Percentiles rank a stretch among this genome's conserved stretches.
Evolutionary conservation across 2,888 invertebrate genomes (phyloP).

Genomic region (Dioctria rufipes): DNA sequence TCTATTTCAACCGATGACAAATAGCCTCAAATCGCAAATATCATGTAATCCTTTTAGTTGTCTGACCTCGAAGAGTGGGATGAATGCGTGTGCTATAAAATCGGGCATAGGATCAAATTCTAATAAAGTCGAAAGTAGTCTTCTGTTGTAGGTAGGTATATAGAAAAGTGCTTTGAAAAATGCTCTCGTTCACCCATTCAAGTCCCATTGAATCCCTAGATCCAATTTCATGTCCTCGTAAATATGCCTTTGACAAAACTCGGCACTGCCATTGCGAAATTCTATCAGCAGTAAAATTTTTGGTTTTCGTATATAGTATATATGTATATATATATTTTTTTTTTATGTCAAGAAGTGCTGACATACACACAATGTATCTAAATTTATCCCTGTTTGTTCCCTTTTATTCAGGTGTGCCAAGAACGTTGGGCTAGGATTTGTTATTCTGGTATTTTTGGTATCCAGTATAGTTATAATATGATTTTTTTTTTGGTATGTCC

Average conservation of each 20-base stretch:
- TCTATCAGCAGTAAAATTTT: constrained; percentile 50
- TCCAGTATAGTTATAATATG: neutral
- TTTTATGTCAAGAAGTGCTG: constrained; percentile 19
- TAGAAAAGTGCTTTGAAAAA: neutral
- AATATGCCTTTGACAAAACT: constrained; percentile 39
- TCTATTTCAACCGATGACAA: constrained; percentile 3
- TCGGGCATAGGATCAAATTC: constrained; percentile 38
- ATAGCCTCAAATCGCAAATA: neutral
- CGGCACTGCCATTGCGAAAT: neutral
- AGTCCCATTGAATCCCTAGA: constrained; percentile 11
- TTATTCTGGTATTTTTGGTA: neutral
- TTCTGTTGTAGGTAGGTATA: neutral
- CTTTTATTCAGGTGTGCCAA: neutral
- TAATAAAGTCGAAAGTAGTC: constrained; percentile 13
- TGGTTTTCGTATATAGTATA: constrained; percentile 25
- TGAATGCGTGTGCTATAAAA: constrained; percentile 38
- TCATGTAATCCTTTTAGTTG: neutral
- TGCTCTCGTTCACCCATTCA: constrained; percentile 1
- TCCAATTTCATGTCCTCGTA: constrained; percentile 46
- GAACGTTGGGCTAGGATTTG: neutral
- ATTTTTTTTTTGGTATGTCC: too few relatives aligned
- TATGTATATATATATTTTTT: too few relatives aligned
- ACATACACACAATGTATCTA: neutral
- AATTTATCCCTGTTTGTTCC: neutral
- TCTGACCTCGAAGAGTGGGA: neutral